Evolutionary conservation across 2,888 invertebrate species (phyloP), one percentile per base, ranked within the genome.

Genomic region (Atethmia centrago): DNA sequence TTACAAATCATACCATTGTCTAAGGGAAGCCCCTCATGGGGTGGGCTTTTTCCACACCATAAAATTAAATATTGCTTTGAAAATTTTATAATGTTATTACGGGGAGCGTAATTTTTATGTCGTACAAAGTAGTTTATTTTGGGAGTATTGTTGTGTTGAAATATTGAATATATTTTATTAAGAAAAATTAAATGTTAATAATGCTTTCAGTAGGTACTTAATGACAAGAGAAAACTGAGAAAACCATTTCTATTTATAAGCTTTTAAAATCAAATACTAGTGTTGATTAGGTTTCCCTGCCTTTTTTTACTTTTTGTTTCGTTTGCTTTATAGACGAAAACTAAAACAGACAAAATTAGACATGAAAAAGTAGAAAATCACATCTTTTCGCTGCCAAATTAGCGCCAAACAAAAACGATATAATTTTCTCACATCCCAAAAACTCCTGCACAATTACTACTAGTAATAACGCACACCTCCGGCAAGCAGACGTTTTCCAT

Each of bases 1-100:
- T 90, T 92, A 95, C 94, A 95, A 95, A 94, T 94, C 94, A 94
- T 94, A 85, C 90, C 90, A 93, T 94, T 94, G 94, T 94, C 93
- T 89, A 83, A 83, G 82, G 86, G 82, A 28, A 76, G 85, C 91
- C 92, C 92, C 90, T 88, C 88, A 69, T 77, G 83, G 85, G 88
- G 88, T 77, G 88, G 79, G 87, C 86, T 88, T 93, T 94, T 95
- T 95, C 95, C 95, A 93, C 93, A 90, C 94, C 94, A 95, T 95
- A 93, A 95, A 95, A 94, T 94, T 94, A 94, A 94, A 94, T 93
- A 93, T 94, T 92, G 90, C 90, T 85, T 88, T 83, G 87, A 87
- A 90, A 91, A 91, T 81, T 82, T 74, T 85, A 93, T 92, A 92
- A 92, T 92, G 92, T 90, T 92, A 91, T 92, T 89, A 90, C 87